phyloP scores from a whole-genome alignment of 2,888 invertebrate genomes.

The Ophraella communa region DNA sequence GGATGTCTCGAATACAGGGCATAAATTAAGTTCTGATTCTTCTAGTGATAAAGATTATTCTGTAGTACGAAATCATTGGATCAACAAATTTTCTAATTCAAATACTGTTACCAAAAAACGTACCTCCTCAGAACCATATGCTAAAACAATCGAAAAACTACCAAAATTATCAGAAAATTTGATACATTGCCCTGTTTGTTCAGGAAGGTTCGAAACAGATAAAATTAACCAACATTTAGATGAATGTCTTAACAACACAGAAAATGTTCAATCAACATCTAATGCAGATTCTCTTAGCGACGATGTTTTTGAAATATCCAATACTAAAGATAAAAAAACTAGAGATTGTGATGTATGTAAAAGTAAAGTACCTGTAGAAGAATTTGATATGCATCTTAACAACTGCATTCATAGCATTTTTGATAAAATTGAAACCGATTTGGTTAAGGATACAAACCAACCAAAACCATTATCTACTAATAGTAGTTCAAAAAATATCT shows the following conservation, averaged over 20 bases:
- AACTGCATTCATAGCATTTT: conserved; percentile 62
- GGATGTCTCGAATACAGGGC: background rate
- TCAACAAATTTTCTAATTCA: conserved; percentile 51
- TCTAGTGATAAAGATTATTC: conserved; percentile 44
- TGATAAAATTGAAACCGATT: conserved; percentile 58
- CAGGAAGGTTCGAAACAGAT: conserved; percentile 40
- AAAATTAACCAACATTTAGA: conserved; percentile 55
- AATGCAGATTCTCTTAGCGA: conserved; percentile 36
- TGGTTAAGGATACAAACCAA: background rate
- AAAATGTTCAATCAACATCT: conserved; percentile 35
- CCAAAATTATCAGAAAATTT: conserved; percentile 26
- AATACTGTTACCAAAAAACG: conserved; percentile 21
- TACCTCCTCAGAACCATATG: conserved; percentile 1
- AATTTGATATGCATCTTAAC: conserved; percentile 59
- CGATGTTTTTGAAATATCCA: conserved; percentile 24
- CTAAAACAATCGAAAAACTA: conserved; percentile 27
- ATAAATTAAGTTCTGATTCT: background rate
- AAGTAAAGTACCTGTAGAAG: conserved; percentile 49
- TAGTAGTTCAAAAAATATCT: conserved; percentile 16
- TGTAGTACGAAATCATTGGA: conserved; percentile 57
- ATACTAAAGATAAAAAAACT: conserved; percentile 19
- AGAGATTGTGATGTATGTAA: conserved; percentile 63
- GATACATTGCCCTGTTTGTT: conserved; percentile 58
- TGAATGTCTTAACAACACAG: conserved; percentile 41
- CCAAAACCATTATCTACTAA: background rate